Evolutionary conservation across 2,888 invertebrate species (phyloP).

Genomic region (Hololepta plana): DNA sequence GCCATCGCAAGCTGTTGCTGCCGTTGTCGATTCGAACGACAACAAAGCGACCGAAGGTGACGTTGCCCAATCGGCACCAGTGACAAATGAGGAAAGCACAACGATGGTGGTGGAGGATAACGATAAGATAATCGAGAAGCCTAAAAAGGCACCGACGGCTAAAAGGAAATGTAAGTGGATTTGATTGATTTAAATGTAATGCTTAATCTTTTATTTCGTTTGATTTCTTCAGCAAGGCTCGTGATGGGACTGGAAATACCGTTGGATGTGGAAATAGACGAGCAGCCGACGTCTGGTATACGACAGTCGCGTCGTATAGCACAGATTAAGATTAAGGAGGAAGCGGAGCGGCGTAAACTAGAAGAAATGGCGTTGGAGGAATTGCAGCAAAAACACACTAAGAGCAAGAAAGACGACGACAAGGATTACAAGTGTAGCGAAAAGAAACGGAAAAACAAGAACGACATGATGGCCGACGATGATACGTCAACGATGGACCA

Average conservation of each 20-base stretch:
- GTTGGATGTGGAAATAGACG: conserved; percentile 15
- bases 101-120: too few species aligned
- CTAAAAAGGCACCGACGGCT: too few species aligned
- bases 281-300: conserved; percentile 35
- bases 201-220: too few species aligned
- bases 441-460: conserved; percentile 20
- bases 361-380: conserved; percentile 57
- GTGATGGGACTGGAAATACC: conserved; percentile 32
- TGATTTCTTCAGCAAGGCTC: too few species aligned
- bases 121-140: too few species aligned
- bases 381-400: conserved; percentile 43
- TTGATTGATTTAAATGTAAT: conserved; percentile 2
- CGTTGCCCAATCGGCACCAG: too few species aligned
- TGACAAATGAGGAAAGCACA: too few species aligned
- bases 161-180: conserved; percentile 1
- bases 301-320: conserved; percentile 73
- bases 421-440: conserved; percentile 19
- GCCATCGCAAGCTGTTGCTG: too few species aligned
- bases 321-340: conserved; percentile 72
- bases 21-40: too few species aligned
- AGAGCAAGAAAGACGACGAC: conserved; percentile 20
- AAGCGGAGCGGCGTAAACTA: conserved; percentile 54
- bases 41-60: too few species aligned
- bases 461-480: conserved; percentile 18
- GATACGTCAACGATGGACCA: conserved; percentile 18